These are phyloP conservation scores for Macrosoma leucophasiata DNA, from an alignment of 2,888 invertebrate genomes.

Conservation along the genomic window DNA sequence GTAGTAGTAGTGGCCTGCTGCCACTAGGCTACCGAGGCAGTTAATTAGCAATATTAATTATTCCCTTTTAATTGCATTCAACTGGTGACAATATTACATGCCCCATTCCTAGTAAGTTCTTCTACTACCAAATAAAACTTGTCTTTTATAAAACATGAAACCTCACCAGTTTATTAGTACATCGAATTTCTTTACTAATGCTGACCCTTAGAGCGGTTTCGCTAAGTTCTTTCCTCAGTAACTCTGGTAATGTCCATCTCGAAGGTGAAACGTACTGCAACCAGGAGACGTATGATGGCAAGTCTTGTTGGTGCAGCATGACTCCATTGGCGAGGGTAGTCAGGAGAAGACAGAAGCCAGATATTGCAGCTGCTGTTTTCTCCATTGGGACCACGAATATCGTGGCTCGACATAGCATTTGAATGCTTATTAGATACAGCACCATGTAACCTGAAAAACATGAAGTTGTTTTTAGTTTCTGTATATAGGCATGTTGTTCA, in stretches of 20 bases:
- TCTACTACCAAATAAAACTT: no score
- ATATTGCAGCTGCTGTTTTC: slow-evolving; percentile 77
- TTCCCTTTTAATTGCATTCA: no score
- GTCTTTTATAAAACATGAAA: neutral
- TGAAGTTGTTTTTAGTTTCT: neutral
- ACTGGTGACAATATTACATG: no score
- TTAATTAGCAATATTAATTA: no score
- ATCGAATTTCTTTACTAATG: slow-evolving; percentile 67
- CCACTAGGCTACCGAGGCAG: no score
- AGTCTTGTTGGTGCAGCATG: slow-evolving; percentile 79
- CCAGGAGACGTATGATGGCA: slow-evolving; percentile 80
- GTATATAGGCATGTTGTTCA: no score
- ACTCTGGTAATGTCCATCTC: slow-evolving; percentile 81
- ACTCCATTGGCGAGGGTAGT: slow-evolving; percentile 81
- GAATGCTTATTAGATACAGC: slow-evolving; percentile 80
- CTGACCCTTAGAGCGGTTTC: slow-evolving; percentile 77
- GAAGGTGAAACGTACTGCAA: slow-evolving; percentile 82
- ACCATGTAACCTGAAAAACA: slow-evolving; percentile 80
- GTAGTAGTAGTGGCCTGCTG: no score
- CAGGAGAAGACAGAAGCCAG: slow-evolving; percentile 77
- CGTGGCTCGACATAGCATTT: slow-evolving; percentile 80
- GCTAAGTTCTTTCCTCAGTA: slow-evolving; percentile 80
- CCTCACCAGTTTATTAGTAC: slow-evolving; percentile 83
- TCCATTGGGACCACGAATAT: slow-evolving; percentile 80
- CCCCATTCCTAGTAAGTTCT: no score